Evolutionary conservation across 2,113 vertebrate species (phyloP).

Genomic region (Tychaedon coryphoeus): DNA sequence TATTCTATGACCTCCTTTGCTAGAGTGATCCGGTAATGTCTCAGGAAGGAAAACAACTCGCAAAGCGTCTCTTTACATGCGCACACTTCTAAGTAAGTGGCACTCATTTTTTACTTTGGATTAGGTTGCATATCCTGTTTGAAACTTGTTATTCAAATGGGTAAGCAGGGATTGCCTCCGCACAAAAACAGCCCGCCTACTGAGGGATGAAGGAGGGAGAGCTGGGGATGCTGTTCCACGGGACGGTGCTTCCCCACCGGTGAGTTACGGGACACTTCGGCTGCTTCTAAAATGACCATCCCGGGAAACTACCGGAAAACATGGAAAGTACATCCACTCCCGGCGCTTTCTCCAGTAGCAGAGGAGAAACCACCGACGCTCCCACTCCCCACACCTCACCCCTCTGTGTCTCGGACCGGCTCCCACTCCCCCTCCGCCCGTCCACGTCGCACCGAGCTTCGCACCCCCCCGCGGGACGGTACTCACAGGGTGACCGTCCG

Average conservation of each 20-base stretch:
- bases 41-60: background rate
- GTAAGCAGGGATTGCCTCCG: background rate
- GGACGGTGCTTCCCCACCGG: too few species aligned
- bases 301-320: background rate
- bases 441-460: background rate
- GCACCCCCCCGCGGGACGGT: background rate
- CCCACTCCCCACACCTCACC: background rate
- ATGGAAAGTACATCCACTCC: background rate
- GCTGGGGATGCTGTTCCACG: background rate
- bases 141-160: slow-evolving; percentile 11
- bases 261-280: background rate
- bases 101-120: background rate
- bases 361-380: background rate
- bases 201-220: background rate
- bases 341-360: background rate
- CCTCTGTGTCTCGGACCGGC: background rate
- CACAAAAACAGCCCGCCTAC: background rate
- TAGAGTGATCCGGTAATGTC: background rate
- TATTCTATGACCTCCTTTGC: background rate
- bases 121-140: background rate
- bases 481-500: slow-evolving; percentile 93
- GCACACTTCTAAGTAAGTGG: background rate
- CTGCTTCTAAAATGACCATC: background rate
- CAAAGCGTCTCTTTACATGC: background rate
- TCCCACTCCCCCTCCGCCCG: background rate